Evolutionary conservation across 2,113 vertebrate genomes (phyloP).

Genomic region (Thalassoma bifasciatum): DNA sequence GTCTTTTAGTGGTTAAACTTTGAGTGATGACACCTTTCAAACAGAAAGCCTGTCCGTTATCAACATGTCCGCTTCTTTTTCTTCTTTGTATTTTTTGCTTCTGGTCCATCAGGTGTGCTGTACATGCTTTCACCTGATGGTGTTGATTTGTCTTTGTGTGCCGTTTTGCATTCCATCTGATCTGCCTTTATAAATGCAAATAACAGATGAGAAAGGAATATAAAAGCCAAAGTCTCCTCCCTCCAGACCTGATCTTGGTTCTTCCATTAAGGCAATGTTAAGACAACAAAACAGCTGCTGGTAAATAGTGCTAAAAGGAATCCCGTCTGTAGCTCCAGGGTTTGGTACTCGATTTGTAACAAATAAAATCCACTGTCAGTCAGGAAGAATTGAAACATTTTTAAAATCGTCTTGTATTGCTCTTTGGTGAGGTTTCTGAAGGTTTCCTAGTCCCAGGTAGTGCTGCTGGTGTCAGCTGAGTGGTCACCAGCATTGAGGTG

Average conservation of each 20-base stretch:
- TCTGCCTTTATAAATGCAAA: constrained; percentile 31
- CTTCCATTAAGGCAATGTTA: constrained; percentile 56
- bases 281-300: constrained; percentile 60
- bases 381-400: constrained; percentile 28
- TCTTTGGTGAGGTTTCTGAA: constrained; percentile 75
- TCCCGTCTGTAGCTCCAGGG: constrained; percentile 29
- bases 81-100: constrained; percentile 29
- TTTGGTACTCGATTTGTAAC: constrained; percentile 1
- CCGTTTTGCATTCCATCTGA: constrained; percentile 29
- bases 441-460: constrained; percentile 63
- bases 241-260: constrained; percentile 45
- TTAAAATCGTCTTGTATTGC: constrained; percentile 54
- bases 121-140: constrained; percentile 18
- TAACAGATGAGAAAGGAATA: constrained; percentile 28
- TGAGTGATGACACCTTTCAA: constrained; percentile 57
- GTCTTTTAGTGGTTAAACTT: constrained; percentile 75
- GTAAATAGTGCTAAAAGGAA: constrained; percentile 54
- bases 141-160: constrained; percentile 24
- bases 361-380: constrained; percentile 49
- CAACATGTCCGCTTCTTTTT: constrained; percentile 28
- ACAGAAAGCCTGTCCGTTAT: constrained; percentile 29
- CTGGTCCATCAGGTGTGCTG: not conserved
- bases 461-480: constrained; percentile 55
- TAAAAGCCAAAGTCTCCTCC: constrained; percentile 21
- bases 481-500: constrained; percentile 57